These are phyloP conservation scores for Drosophila flavopinicola DNA, from an alignment of 2,888 invertebrate species.

Conservation along the genomic window DNA sequence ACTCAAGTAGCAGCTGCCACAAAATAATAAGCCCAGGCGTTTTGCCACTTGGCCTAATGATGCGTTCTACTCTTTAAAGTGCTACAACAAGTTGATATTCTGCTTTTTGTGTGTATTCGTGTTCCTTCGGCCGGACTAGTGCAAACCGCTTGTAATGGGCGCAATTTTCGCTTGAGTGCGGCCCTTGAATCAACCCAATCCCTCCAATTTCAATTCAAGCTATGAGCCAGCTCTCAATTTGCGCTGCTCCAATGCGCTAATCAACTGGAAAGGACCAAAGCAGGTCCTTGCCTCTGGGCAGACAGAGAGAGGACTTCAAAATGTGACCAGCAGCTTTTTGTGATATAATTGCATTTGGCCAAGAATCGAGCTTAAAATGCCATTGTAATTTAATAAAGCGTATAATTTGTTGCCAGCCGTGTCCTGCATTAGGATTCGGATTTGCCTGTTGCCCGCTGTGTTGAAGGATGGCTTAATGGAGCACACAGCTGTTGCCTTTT, in stretches of 20 bases:
- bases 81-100: background rate
- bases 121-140: conserved; percentile 7
- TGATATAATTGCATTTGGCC: conserved; percentile 59
- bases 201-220: conserved; percentile 42
- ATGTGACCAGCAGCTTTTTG: conserved; percentile 49
- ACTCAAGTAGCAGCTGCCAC: conserved; percentile 27
- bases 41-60: conserved; percentile 50
- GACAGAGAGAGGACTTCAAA: background rate
- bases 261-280: conserved; percentile 50
- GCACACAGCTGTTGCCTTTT: conserved; percentile 66
- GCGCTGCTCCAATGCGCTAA: conserved; percentile 47
- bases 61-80: conserved; percentile 5
- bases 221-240: conserved; percentile 41
- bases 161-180: conserved; percentile 48
- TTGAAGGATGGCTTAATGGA: conserved; percentile 36
- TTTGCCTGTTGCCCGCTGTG: conserved; percentile 24
- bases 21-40: conserved; percentile 17
- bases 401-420: conserved; percentile 63
- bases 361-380: conserved; percentile 38
- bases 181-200: conserved; percentile 38
- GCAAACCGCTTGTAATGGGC: conserved; percentile 50
- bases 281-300: background rate
- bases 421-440: conserved; percentile 52
- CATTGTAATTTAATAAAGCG: conserved; percentile 70
- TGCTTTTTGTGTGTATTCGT: background rate